phyloP scores from a whole-genome alignment of 2,797 vertebrate genomes.

The Euphonia xanthogaster region DNA sequence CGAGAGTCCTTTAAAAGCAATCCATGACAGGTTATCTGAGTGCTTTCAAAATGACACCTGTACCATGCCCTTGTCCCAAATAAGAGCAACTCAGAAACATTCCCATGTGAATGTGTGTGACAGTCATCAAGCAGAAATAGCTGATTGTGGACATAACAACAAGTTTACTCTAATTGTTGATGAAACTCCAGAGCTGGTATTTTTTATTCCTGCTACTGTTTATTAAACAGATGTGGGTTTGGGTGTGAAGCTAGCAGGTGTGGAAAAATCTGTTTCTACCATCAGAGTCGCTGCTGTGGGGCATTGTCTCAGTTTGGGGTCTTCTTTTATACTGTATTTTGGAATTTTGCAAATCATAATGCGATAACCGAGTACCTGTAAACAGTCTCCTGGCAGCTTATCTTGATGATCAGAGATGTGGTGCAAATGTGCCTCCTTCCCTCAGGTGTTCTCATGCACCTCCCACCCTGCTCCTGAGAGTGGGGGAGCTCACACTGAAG shows the following conservation, averaged over 20 bases:
- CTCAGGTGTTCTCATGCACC: neutral
- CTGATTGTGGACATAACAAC: neutral
- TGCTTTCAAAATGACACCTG: neutral
- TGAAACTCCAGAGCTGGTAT: neutral
- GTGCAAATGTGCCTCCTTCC: neutral
- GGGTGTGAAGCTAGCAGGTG: neutral
- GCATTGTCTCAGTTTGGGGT: neutral
- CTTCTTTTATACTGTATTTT: neutral
- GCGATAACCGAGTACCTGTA: neutral
- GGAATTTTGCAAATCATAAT: neutral
- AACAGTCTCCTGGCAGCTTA: neutral
- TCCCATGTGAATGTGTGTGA: fast-evolving
- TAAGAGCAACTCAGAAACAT: neutral
- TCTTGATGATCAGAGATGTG: neutral
- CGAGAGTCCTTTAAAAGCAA: neutral
- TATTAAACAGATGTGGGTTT: neutral
- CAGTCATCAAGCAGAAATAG: neutral
- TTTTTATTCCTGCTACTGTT: neutral
- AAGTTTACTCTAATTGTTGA: neutral
- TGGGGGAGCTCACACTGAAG: fast-evolving
- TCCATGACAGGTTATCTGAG: neutral
- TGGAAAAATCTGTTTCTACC: neutral
- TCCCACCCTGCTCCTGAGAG: neutral
- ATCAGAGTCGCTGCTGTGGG: neutral
- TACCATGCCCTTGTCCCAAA: neutral